Percentiles rank a stretch among this genome's conserved stretches.
These are phyloP conservation scores for Streptopelia turtur DNA, from an alignment of 2,797 vertebrate species.

Conservation along the genomic window DNA sequence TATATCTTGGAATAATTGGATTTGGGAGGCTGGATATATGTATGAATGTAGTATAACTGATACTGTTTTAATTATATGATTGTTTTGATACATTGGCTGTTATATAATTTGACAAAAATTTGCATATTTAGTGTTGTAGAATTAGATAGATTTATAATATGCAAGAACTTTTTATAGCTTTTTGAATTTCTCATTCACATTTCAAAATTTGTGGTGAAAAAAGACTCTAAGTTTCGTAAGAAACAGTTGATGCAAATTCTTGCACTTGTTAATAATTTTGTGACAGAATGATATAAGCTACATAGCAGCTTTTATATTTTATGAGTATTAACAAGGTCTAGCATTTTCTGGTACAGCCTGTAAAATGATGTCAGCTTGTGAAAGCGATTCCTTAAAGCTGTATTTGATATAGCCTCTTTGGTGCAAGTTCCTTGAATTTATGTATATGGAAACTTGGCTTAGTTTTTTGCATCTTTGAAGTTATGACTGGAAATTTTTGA, in stretches of 20 bases:
- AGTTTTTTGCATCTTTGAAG: neutral
- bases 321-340: neutral
- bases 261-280: neutral
- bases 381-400: neutral
- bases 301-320: neutral
- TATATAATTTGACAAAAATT: neutral
- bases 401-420: neutral
- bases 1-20: neutral
- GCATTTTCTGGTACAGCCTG: neutral
- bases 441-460: neutral
- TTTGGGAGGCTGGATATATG: neutral
- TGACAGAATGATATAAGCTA: neutral
- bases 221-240: neutral
- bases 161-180: neutral
- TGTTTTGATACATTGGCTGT: neutral
- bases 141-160: neutral
- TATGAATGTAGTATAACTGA: neutral
- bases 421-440: neutral
- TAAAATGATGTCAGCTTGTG: neutral
- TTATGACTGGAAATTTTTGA: neutral
- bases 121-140: neutral
- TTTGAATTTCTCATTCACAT: neutral
- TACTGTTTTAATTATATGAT: neutral
- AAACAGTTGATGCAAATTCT: neutral
- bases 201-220: neutral